Percentiles rank a stretch among this genome's conserved stretches.
Evolutionary conservation across 1,140 invertebrate species (phyloP).

Genomic region (Drosophila miranda): DNA sequence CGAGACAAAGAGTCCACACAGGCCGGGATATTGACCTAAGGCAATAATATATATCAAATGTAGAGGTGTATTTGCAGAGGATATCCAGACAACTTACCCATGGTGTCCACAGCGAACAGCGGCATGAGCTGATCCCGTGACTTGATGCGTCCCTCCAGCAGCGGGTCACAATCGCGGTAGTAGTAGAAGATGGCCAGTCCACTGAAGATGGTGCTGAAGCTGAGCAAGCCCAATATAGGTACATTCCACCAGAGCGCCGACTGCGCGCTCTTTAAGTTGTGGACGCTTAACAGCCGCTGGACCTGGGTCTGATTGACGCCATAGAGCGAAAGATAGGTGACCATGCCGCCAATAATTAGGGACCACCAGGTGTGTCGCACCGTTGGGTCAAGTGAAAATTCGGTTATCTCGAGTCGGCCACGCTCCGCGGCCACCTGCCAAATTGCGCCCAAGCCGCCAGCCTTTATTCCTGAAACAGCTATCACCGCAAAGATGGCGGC

Average conservation of each 20-base stretch:
- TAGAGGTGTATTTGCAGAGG: background rate
- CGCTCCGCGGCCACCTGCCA: slow-evolving; percentile 87
- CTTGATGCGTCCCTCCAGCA: slow-evolving; percentile 83
- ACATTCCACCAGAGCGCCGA: slow-evolving; percentile 87
- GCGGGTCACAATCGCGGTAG: slow-evolving; percentile 90
- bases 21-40: slow-evolving; percentile 85
- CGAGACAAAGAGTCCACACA: slow-evolving; percentile 92
- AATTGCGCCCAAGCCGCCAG: slow-evolving; percentile 86
- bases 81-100: slow-evolving; percentile 82
- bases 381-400: slow-evolving; percentile 87
- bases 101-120: slow-evolving; percentile 90
- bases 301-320: slow-evolving; percentile 94
- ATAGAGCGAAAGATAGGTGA: slow-evolving; percentile 90
- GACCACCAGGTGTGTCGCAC: slow-evolving; percentile 90
- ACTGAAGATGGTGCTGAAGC: slow-evolving; percentile 88
- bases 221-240: slow-evolving; percentile 87
- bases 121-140: slow-evolving; percentile 86
- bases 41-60: slow-evolving; percentile 1
- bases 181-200: slow-evolving; percentile 91
- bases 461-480: slow-evolving; percentile 85
- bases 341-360: slow-evolving; percentile 88
- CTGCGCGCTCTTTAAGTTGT: slow-evolving; percentile 87
- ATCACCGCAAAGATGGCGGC: slow-evolving; percentile 89
- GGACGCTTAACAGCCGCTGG: slow-evolving; percentile 92
- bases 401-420: slow-evolving; percentile 85